phyloP scores from a whole-genome alignment of 2,797 vertebrate genomes.

The Sebastes trivittatus region DNA sequence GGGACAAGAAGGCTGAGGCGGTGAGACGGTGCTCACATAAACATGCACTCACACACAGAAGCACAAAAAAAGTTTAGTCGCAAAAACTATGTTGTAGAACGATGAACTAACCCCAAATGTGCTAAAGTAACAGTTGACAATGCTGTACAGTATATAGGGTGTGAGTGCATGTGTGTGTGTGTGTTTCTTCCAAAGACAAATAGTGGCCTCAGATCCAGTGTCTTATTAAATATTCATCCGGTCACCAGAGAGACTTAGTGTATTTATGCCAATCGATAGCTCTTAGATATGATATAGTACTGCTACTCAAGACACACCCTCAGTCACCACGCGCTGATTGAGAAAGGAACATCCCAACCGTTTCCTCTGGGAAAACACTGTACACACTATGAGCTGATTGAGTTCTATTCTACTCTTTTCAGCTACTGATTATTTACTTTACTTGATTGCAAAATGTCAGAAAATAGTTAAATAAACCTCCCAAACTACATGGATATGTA shows the following conservation, averaged over 20 bases:
- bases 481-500: background rate
- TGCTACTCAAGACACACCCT: slow-evolving; percentile 71
- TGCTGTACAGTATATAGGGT: background rate
- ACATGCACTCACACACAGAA: slow-evolving; percentile 27
- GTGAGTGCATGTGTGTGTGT: background rate
- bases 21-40: slow-evolving; percentile 29
- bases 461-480: background rate
- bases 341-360: slow-evolving; percentile 44
- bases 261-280: slow-evolving; percentile 88
- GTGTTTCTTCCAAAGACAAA: slow-evolving; percentile 58
- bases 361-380: slow-evolving; percentile 32
- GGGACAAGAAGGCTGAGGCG: slow-evolving; percentile 45
- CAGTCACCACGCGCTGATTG: slow-evolving; percentile 61
- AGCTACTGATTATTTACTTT: background rate
- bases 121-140: background rate
- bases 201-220: slow-evolving; percentile 69
- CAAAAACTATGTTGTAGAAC: slow-evolving; percentile 29
- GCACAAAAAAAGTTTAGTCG: slow-evolving; percentile 35
- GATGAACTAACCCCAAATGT: slow-evolving; percentile 18
- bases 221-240: slow-evolving; percentile 87
- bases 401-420: background rate
- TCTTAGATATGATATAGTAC: slow-evolving; percentile 87
- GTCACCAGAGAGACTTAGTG: slow-evolving; percentile 79
- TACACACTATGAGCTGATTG: background rate
- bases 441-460: background rate